Percentiles rank a stretch among this genome's conserved stretches.
Conservation (phyloP, 2,888 invertebrate genomes). For the Iphiclides podalirius region DNA sequence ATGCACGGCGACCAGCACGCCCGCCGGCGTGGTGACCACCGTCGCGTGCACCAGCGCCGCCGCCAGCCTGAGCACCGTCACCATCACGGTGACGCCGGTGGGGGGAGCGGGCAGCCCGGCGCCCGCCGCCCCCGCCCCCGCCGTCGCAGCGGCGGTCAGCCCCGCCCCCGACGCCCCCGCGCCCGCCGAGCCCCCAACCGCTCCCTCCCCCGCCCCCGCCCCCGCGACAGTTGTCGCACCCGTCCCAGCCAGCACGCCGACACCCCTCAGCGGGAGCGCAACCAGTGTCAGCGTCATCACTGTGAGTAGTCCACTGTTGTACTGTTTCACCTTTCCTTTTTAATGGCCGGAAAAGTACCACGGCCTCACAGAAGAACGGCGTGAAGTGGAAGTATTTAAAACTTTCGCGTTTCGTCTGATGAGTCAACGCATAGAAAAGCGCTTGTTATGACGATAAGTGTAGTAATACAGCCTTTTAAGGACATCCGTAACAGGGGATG, state of each 20-base stretch:
- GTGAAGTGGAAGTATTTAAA: too few relatives aligned
- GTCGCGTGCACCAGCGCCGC: constrained; percentile 12
- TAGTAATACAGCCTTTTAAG: too few relatives aligned
- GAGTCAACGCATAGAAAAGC: too few relatives aligned
- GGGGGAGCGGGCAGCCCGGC: constrained; percentile 34
- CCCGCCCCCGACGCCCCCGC: constrained; percentile 12
- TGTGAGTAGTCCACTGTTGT: not conserved
- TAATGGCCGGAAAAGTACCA: too few relatives aligned
- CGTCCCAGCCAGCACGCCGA: constrained; percentile 41
- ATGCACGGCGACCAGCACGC: constrained; percentile 37
- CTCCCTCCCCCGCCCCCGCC: constrained; percentile 32
- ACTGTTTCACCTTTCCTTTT: too few relatives aligned
- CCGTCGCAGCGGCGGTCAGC: not conserved
- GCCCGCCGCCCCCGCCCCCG: constrained; percentile 13
- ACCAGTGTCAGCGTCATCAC: constrained; percentile 16
- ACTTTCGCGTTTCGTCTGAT: too few relatives aligned
- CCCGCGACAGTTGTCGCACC: constrained; percentile 8
- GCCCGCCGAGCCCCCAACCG: constrained; percentile 37
- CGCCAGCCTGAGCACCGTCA: constrained; percentile 26
- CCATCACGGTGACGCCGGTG: constrained; percentile 22
- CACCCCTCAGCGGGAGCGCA: constrained; percentile 54
- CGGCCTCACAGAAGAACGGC: too few relatives aligned
- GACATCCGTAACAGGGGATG: too few relatives aligned
- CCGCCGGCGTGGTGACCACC: constrained; percentile 32
- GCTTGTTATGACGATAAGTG: too few relatives aligned